Evolutionary conservation across 2,888 invertebrate genomes (phyloP).

Genomic region (Micoletzkya japonica): DNA sequence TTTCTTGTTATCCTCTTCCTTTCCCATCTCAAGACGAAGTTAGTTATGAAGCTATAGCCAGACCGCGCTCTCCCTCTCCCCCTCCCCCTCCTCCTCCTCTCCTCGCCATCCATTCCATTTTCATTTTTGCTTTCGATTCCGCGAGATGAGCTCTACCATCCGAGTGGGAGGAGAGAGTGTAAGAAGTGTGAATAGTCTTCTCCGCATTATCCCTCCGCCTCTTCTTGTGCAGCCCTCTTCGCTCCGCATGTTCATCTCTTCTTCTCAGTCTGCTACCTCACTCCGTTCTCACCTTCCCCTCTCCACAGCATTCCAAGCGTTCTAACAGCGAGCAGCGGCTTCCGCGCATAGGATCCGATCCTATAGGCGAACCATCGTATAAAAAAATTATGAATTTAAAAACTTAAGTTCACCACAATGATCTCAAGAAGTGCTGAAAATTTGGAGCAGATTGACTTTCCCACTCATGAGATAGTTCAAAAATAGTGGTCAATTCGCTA

Average conservation of each 20-base stretch:
- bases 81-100: not conserved
- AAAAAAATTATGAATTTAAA: too few relatives aligned
- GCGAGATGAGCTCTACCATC: not conserved
- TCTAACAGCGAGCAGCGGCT: too few relatives aligned
- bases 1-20: not conserved
- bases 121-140: slow-evolving; percentile 19
- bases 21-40: not conserved
- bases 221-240: not conserved
- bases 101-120: not conserved
- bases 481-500: too few relatives aligned
- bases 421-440: too few relatives aligned
- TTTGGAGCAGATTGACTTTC: too few relatives aligned
- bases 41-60: not conserved
- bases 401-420: too few relatives aligned
- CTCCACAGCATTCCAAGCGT: too few relatives aligned
- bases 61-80: not conserved
- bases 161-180: not conserved
- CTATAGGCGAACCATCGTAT: too few relatives aligned
- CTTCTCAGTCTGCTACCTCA: not conserved
- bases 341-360: too few relatives aligned
- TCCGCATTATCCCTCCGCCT: not conserved
- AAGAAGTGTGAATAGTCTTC: not conserved
- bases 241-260: not conserved
- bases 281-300: too few relatives aligned
- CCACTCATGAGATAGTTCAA: too few relatives aligned